Conservation (phyloP, 2,888 invertebrate genomes). For the Trissoscelio sp. region DNA sequence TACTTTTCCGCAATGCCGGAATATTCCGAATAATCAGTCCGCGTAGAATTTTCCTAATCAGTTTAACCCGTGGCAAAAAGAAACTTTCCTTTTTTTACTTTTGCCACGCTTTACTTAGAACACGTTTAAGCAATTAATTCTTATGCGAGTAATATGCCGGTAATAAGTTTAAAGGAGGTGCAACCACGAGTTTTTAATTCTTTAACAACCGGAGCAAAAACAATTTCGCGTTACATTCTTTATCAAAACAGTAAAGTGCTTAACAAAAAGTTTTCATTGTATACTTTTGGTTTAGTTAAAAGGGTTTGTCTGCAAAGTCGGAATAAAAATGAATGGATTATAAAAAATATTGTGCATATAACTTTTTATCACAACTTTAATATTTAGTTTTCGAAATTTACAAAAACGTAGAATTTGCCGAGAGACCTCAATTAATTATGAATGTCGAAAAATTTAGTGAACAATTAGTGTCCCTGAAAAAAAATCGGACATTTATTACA, state of each 20-base stretch:
- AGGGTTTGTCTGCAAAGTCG: not conserved
- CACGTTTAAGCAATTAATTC: slow-evolving; percentile 34
- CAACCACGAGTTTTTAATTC: slow-evolving; percentile 24
- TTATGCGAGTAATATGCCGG: slow-evolving; percentile 23
- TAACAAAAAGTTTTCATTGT: slow-evolving; percentile 13
- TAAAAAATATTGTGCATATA: not conserved
- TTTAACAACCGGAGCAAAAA: slow-evolving; percentile 25
- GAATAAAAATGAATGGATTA: slow-evolving; percentile 13
- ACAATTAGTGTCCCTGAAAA: too few species aligned
- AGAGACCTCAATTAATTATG: too few species aligned
- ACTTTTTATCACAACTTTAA: slow-evolving; percentile 5
- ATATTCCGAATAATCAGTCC: slow-evolving; percentile 3
- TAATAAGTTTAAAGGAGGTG: slow-evolving; percentile 30
- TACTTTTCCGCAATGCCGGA: not conserved
- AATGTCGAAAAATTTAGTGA: too few species aligned
- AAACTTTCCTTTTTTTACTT: slow-evolving; percentile 31
- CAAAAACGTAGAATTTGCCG: too few species aligned
- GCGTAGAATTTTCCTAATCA: slow-evolving; percentile 15
- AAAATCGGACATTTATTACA: too few species aligned
- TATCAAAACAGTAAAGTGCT: slow-evolving; percentile 17
- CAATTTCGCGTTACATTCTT: slow-evolving; percentile 18
- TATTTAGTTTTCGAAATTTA: not conserved
- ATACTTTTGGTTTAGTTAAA: not conserved
- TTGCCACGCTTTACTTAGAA: slow-evolving; percentile 26
- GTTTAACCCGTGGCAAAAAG: slow-evolving; percentile 11